Percentiles rank a stretch among this genome's conserved stretches.
Conservation (phyloP, 2,797 vertebrate genomes). For the Dermochelys coriacea region DNA sequence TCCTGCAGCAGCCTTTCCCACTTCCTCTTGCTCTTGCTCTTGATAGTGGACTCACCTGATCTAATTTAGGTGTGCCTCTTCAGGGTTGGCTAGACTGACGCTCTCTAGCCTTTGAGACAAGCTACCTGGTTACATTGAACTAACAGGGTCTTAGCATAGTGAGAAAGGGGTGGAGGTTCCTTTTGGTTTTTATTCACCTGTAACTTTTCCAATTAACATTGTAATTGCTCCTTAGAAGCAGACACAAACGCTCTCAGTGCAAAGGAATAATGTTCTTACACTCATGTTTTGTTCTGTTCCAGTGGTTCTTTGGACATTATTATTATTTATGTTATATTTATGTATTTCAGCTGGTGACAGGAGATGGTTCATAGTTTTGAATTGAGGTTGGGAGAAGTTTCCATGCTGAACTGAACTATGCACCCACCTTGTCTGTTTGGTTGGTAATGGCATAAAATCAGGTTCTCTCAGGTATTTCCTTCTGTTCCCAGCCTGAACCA, state of each 20-base stretch:
- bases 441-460: conserved; percentile 32
- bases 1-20: background rate
- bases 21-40: background rate
- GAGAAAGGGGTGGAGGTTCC: background rate
- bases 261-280: background rate
- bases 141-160: background rate
- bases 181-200: background rate
- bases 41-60: background rate
- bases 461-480: background rate
- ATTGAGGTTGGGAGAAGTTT: background rate
- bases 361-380: conserved; percentile 22
- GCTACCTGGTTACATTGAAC: background rate
- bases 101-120: no score
- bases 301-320: background rate
- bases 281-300: conserved; percentile 25
- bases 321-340: conserved; percentile 11
- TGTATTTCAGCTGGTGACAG: conserved; percentile 29
- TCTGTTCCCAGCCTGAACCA: rapidly evolving
- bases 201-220: background rate
- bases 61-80: no score
- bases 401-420: background rate
- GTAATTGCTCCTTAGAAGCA: background rate
- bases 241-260: background rate
- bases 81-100: no score
- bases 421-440: background rate